These are phyloP conservation scores for Chaetogeoica ovagalla DNA, from an alignment of 2,888 invertebrate genomes.

Conservation along the genomic window DNA sequence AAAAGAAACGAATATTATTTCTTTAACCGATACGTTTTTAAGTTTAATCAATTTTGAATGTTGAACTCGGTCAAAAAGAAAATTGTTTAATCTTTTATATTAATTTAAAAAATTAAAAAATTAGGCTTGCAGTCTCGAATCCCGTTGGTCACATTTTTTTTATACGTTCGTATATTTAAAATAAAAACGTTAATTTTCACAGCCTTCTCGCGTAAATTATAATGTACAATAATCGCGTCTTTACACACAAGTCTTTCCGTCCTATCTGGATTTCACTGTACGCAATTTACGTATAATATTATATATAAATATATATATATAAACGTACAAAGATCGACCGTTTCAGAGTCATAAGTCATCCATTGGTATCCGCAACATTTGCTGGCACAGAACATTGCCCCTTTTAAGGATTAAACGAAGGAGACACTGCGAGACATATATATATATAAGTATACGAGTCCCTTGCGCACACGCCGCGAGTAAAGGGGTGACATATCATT, in stretches of 20 bases:
- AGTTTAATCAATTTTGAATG: too few species aligned
- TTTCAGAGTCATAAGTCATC: constrained; percentile 49
- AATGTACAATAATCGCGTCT: too few species aligned
- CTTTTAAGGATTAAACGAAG: constrained; percentile 44
- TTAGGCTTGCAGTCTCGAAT: too few species aligned
- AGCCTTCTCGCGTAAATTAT: neutral
- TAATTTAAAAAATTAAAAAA: too few species aligned
- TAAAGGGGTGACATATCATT: constrained; percentile 26
- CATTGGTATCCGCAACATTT: constrained; percentile 52
- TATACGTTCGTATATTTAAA: too few species aligned
- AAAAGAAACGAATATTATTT: too few species aligned
- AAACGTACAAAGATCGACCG: constrained; percentile 18
- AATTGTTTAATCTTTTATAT: too few species aligned
- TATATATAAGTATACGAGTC: neutral
- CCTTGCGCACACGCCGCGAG: neutral
- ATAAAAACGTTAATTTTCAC: neutral
- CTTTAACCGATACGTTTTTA: too few species aligned
- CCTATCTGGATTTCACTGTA: too few species aligned
- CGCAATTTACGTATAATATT: neutral
- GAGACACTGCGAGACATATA: neutral
- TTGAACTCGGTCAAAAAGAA: too few species aligned
- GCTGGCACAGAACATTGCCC: constrained; percentile 52
- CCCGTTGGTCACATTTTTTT: too few species aligned
- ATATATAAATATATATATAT: neutral
- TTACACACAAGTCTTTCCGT: too few species aligned